phyloP scores from a whole-genome alignment of 1,140 invertebrate species.

The Zophobas atratus region DNA sequence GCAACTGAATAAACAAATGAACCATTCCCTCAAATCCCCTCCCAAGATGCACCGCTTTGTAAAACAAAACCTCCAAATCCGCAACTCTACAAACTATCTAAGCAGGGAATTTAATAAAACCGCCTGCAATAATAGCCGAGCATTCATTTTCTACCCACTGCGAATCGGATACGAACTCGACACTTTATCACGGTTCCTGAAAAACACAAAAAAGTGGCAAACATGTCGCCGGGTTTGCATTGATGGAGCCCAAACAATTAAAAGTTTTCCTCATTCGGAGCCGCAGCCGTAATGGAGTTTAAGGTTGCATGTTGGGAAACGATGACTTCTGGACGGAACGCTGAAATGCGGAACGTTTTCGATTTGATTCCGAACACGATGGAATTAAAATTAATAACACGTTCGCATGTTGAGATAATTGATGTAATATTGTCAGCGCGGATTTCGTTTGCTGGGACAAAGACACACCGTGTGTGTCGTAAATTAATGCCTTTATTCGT shows the following conservation, averaged over 20 bases:
- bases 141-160: no score
- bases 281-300: neutral
- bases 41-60: no score
- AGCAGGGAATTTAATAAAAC: no score
- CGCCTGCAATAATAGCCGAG: no score
- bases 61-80: no score
- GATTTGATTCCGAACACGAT: conserved; percentile 38
- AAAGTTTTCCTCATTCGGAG: conserved; percentile 3
- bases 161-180: conserved; percentile 8
- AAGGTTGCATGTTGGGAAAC: conserved; percentile 25
- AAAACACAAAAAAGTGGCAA: neutral
- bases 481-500: conserved; percentile 29
- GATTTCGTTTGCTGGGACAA: conserved; percentile 34
- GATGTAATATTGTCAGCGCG: conserved; percentile 34
- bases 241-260: conserved; percentile 3
- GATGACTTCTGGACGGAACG: conserved; percentile 18
- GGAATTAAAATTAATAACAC: conserved; percentile 44
- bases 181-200: conserved; percentile 8
- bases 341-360: conserved; percentile 34
- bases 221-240: neutral
- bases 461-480: neutral
- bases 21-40: no score
- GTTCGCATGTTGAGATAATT: conserved; percentile 41
- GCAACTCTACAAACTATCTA: no score
- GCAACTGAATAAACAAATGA: no score